Base-by-base conservation (phyloP, 2,797 vertebrate genomes). In the Fistularia commersonii region DNA sequence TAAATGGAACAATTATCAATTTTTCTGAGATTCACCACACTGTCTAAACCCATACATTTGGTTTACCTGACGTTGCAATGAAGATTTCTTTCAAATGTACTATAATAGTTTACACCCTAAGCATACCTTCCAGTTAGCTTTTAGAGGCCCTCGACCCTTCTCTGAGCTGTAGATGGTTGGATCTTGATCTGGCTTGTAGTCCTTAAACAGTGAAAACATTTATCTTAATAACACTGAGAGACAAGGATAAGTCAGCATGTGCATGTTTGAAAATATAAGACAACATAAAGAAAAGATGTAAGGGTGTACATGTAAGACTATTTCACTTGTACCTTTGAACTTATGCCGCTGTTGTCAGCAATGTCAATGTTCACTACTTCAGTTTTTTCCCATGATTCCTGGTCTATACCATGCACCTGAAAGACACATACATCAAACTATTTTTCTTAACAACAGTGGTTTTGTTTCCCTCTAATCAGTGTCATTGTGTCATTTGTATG, bases 171-270 rank as follows among this genome's bases (percentile, higher is more conserved):
- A 96, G 61, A 71, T 91, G 67, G 94, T 82, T 61, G 97, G 96
- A 76, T 99, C 96, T 57, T 95, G 89, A 0, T 98, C 94, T 74
- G 83, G 54, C 54, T 98, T 98, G 84, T 97, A 98, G 82, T 98
- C 96, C 97, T 57, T 32, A 38, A 43, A 23, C 6, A 52, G 50
- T 9, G 7, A 43, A 41, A 10, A 9, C 8, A 40, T 36, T 6
- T 8, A 23, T 23, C 23, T 23, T 23, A 23, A 23, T 23, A 23
- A 23, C 23, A 23, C 4, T 23, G 23, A 23, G 23, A 23, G 23
- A 23, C 23, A 2, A 23, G 34, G 3, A 47, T 6, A 8, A 15
- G 36, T 37, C 15, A 13, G 8, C 46, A 37, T 13, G 7, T 15
- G 32, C 4, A n/a, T 35, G 13, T 8, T 12, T 9, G 13, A n/a